phyloP scores from a whole-genome alignment of 2,797 vertebrate genomes.

The Saxicola maurus region DNA sequence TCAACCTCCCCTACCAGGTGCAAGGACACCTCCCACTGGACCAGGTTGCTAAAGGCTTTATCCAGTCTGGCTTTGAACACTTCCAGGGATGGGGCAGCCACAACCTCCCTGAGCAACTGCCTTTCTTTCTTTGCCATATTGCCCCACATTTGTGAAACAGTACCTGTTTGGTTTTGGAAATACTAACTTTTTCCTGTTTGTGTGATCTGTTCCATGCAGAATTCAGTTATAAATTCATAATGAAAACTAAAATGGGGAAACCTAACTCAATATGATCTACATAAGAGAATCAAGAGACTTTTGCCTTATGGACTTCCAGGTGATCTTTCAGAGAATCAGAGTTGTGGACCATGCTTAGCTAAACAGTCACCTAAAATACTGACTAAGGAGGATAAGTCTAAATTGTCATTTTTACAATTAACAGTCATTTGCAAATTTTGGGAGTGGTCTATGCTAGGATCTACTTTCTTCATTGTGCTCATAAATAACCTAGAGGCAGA shows the following conservation, averaged over 20 bases:
- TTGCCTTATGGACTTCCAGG: neutral
- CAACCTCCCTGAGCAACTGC: neutral
- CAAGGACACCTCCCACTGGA: neutral
- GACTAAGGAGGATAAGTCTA: neutral
- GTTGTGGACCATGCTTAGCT: neutral
- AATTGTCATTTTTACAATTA: neutral
- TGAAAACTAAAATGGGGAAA: neutral
- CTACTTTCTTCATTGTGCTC: neutral
- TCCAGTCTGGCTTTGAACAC: neutral
- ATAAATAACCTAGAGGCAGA: neutral
- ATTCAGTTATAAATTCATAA: neutral
- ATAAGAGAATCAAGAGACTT: neutral
- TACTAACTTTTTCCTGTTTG: neutral
- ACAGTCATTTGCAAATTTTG: neutral
- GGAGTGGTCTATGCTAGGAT: neutral
- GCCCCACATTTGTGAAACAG: neutral
- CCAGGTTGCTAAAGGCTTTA: neutral
- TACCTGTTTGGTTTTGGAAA: neutral
- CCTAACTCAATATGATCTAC: neutral
- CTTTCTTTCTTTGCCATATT: neutral
- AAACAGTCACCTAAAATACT: neutral
- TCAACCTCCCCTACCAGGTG: neutral
- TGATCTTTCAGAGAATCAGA: neutral
- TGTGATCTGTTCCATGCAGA: neutral
- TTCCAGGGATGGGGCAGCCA: neutral